Evolutionary conservation across 1,140 invertebrate species (phyloP).

Genomic region (Copidosoma floridanum): DNA sequence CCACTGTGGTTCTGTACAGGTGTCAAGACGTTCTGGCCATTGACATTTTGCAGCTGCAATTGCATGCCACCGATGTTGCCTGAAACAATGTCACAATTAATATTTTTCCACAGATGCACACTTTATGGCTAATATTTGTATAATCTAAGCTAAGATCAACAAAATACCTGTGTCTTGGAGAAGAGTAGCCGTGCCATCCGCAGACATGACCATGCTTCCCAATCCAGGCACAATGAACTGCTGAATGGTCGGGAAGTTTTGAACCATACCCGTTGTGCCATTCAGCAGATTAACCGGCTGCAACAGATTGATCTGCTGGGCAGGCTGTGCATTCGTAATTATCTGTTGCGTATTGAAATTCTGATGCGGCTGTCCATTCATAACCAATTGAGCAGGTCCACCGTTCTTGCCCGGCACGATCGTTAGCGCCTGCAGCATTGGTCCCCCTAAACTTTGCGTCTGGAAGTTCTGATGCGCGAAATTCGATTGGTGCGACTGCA

Average conservation of each 20-base stretch:
- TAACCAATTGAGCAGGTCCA: conserved; percentile 67
- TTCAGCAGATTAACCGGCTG: conserved; percentile 80
- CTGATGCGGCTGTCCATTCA: conserved; percentile 65
- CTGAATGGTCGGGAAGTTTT: conserved; percentile 77
- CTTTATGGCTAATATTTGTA: too few relatives aligned
- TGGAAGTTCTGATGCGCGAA: conserved; percentile 55
- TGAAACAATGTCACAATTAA: not conserved
- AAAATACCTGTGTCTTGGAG: conserved; percentile 61
- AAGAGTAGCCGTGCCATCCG: conserved; percentile 67
- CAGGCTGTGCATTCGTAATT: conserved; percentile 67
- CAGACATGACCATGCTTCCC: conserved; percentile 74
- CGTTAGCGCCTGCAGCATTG: conserved; percentile 72
- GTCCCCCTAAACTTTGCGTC: conserved; percentile 53
- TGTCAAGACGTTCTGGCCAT: conserved; percentile 73
- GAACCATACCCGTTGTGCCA: conserved; percentile 68
- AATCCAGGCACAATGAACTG: conserved; percentile 80
- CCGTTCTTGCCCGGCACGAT: conserved; percentile 75
- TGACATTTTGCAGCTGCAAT: conserved; percentile 76
- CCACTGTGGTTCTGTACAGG: conserved; percentile 66
- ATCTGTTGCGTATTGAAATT: conserved; percentile 69
- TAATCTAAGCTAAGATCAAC: not conserved
- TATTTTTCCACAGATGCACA: too few relatives aligned
- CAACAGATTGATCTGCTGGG: conserved; percentile 74
- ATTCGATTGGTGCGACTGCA: conserved; percentile 53
- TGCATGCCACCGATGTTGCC: conserved; percentile 69